Conservation (phyloP, 2,888 invertebrate species). For the Oscheius onirici region DNA sequence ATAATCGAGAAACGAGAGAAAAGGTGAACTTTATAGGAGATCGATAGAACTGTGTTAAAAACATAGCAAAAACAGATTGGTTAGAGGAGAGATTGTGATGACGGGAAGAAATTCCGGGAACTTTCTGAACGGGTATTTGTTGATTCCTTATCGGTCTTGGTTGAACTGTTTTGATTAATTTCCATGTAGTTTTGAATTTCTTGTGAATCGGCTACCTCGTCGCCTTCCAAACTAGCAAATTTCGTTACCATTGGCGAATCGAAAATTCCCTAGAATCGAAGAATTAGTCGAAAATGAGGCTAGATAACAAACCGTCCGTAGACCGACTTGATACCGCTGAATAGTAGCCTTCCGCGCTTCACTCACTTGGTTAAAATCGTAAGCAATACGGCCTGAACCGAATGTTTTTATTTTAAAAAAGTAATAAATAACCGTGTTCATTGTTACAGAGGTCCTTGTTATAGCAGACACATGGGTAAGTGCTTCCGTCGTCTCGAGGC, state of each 20-base stretch:
- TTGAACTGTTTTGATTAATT: not conserved
- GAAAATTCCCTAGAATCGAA: slow-evolving; percentile 23
- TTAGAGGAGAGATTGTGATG: slow-evolving; percentile 9
- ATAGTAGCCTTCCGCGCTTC: slow-evolving; percentile 29
- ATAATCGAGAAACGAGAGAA: not conserved
- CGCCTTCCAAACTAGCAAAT: slow-evolving; percentile 35
- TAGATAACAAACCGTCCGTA: slow-evolving; percentile 17
- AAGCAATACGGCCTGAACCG: slow-evolving; percentile 36
- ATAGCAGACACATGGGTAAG: slow-evolving; percentile 34
- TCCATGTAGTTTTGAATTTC: no score
- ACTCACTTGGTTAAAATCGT: slow-evolving; percentile 32
- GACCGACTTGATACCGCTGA: slow-evolving; percentile 25
- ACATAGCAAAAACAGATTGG: not conserved
- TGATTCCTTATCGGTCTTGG: not conserved
- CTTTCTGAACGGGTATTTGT: not conserved
- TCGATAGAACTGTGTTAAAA: not conserved
- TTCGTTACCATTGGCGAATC: slow-evolving; percentile 36
- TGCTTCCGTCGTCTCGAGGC: slow-evolving; percentile 5
- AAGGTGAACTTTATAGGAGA: slow-evolving; percentile 1
- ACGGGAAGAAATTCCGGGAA: not conserved
- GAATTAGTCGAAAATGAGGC: not conserved
- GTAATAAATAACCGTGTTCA: not conserved
- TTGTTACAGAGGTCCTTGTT: slow-evolving; percentile 1
- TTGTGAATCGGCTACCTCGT: slow-evolving; percentile 15
- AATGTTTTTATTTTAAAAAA: not conserved